A percentile compares a stretch with the other conserved stretches of the same genome.
Conservation (phyloP, 1,140 invertebrate genomes). For the Melanaphis sacchari region DNA sequence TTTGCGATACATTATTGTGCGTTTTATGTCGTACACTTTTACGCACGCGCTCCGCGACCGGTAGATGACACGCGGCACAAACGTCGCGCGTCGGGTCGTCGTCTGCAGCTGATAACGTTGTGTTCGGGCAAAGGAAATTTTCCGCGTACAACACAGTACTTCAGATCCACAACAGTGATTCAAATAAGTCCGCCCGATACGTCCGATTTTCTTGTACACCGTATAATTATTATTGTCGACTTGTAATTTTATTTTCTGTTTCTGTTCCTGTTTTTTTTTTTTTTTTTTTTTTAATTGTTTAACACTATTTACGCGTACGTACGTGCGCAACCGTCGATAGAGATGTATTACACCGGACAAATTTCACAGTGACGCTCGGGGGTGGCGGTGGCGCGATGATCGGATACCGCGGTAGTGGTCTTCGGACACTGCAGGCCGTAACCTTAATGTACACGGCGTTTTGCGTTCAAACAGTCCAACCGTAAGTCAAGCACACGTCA, state of each 20-base stretch:
- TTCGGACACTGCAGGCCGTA: slow-evolving; percentile 1
- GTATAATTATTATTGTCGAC: too few species aligned
- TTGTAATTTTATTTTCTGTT: too few species aligned
- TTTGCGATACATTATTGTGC: background rate
- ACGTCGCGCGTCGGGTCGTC: background rate
- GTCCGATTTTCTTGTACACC: too few species aligned
- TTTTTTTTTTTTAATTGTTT: too few species aligned
- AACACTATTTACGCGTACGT: background rate
- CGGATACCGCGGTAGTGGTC: background rate
- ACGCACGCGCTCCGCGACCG: background rate
- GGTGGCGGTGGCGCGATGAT: background rate
- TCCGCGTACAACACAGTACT: too few species aligned
- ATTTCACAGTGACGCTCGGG: background rate
- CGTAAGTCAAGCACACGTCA: background rate
- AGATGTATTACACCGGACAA: background rate
- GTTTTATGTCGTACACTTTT: background rate
- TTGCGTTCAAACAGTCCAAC: background rate
- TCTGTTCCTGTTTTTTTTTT: background rate
- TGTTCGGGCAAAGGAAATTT: background rate
- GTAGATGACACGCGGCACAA: background rate
- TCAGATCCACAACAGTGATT: too few species aligned
- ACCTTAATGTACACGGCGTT: background rate
- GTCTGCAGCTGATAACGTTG: background rate
- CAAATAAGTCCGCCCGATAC: too few species aligned
- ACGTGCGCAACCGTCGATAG: background rate